Evolutionary conservation across 2,888 invertebrate genomes (phyloP).

Genomic region (Nomada goodeniana): DNA sequence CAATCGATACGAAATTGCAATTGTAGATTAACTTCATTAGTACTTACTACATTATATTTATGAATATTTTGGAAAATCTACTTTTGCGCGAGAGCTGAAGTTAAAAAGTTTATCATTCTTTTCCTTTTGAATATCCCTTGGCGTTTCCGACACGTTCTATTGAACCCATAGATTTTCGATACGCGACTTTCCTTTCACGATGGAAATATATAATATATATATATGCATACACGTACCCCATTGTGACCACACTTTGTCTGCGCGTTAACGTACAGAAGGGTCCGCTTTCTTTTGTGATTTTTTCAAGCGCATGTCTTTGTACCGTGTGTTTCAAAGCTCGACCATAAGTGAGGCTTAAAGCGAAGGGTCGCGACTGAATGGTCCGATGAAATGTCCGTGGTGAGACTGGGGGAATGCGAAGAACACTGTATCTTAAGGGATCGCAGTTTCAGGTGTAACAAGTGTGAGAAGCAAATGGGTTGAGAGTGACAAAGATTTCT

Average conservation of each 20-base stretch:
- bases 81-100: no score
- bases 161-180: conserved; percentile 28
- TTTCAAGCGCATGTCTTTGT: conserved; percentile 24
- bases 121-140: background rate
- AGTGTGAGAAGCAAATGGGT: background rate
- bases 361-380: conserved; percentile 21
- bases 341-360: conserved; percentile 18
- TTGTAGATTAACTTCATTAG: no score
- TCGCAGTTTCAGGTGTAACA: background rate
- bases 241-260: conserved; percentile 10
- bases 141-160: conserved; percentile 22
- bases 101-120: background rate
- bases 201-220: background rate
- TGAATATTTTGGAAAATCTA: no score
- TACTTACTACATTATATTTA: no score
- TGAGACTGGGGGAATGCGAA: background rate
- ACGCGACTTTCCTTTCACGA: conserved; percentile 19
- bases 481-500: background rate
- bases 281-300: conserved; percentile 28
- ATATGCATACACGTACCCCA: background rate
- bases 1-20: no score
- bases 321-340: conserved; percentile 23
- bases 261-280: conserved; percentile 25
- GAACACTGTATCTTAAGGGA: background rate
- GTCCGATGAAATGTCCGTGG: conserved; percentile 16